These are phyloP conservation scores for Cettia cetti DNA, from an alignment of 2,113 vertebrate species.

Conservation along the genomic window DNA sequence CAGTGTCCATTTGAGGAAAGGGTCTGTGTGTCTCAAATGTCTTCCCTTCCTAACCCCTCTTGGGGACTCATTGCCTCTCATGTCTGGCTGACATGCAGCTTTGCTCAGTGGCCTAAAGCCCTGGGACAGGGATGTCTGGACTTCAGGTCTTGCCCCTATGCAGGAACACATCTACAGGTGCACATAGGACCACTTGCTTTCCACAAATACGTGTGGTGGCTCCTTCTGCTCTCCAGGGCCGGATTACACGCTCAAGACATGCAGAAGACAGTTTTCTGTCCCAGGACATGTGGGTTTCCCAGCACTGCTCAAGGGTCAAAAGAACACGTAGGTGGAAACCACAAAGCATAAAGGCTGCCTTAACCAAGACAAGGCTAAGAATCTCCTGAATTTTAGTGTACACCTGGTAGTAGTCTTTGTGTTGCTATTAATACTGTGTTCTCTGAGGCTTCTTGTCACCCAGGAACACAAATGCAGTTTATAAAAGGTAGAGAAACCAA, in stretches of 20 bases:
- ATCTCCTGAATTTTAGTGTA: background rate
- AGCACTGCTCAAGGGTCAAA: background rate
- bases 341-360: background rate
- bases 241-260: background rate
- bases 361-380: background rate
- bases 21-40: background rate
- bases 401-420: background rate
- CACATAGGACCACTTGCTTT: fast-evolving
- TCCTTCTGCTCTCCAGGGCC: background rate
- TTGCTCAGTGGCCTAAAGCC: background rate
- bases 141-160: background rate
- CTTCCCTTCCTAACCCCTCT: background rate
- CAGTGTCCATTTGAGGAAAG: background rate
- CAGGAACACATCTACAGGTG: background rate
- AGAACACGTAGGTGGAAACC: background rate
- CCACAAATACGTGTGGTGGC: background rate
- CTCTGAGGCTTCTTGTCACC: background rate
- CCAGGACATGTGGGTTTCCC: background rate
- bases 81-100: background rate
- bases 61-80: background rate
- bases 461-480: background rate
- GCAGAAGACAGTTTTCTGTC: background rate
- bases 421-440: background rate
- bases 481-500: background rate
- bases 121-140: background rate